Percentiles rank a stretch among this genome's conserved stretches.
Conservation (phyloP, 2,113 vertebrate genomes). For the Lonchura striata region DNA sequence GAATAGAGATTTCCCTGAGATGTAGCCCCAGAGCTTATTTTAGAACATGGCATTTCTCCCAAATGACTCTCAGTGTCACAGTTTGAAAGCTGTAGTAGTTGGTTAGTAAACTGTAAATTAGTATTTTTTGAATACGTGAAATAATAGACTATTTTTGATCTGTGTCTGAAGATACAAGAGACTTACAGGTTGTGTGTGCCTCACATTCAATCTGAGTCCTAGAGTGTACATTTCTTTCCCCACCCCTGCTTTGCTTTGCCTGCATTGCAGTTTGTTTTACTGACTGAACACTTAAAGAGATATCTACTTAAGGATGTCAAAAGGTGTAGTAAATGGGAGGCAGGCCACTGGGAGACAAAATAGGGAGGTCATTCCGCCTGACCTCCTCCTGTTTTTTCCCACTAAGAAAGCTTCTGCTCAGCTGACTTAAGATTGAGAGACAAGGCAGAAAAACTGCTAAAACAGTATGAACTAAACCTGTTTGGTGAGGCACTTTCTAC, state of each 20-base stretch:
- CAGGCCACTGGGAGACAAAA: constrained; percentile 41
- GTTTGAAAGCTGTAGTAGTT: not conserved
- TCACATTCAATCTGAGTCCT: not conserved
- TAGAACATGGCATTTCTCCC: not conserved
- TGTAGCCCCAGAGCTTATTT: not conserved
- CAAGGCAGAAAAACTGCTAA: constrained; percentile 52
- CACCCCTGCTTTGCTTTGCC: not conserved
- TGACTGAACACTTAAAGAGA: constrained; percentile 78
- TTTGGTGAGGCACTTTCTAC: not conserved
- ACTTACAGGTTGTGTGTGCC: rapidly evolving
- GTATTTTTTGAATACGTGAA: not conserved
- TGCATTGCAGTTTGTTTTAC: constrained; percentile 70
- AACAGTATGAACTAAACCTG: not conserved
- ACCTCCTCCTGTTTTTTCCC: constrained; percentile 80
- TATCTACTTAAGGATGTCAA: constrained; percentile 84
- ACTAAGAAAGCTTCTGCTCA: constrained; percentile 75
- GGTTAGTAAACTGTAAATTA: not conserved
- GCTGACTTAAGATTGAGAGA: constrained; percentile 74
- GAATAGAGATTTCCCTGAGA: not conserved
- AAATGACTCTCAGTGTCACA: not conserved
- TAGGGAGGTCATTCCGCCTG: constrained; percentile 76
- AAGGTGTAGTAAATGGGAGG: constrained; percentile 78
- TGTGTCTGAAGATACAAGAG: not conserved
- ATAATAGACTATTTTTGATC: not conserved
- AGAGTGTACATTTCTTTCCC: not conserved